These are phyloP conservation scores for Tachycineta bicolor DNA, from an alignment of 2,113 vertebrate species.

Conservation along the genomic window DNA sequence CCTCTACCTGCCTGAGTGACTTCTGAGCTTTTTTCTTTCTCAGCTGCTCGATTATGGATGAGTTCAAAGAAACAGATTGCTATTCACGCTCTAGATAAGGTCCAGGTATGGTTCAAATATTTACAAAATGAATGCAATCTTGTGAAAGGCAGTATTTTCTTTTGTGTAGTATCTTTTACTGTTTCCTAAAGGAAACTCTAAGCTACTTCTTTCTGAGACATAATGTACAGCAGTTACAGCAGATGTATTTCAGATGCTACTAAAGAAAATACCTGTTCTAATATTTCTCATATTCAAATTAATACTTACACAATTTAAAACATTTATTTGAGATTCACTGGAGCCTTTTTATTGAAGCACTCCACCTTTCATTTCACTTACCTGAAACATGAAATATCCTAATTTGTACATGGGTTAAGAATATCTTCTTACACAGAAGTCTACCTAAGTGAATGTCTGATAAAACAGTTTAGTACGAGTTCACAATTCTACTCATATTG, in stretches of 20 bases:
- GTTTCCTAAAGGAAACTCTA: neutral
- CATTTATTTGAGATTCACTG: neutral
- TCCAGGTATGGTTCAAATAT: neutral
- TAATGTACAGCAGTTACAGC: neutral
- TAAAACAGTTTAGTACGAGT: neutral
- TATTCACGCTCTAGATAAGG: neutral
- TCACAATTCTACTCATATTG: neutral
- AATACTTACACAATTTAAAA: neutral
- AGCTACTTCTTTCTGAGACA: neutral
- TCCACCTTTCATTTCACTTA: neutral
- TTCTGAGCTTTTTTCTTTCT: neutral
- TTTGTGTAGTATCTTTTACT: neutral
- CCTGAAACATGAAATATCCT: neutral
- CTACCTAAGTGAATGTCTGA: neutral
- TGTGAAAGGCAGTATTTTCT: neutral
- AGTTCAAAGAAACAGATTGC: neutral
- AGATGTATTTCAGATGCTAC: neutral
- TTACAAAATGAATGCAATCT: neutral
- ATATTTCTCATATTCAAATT: neutral
- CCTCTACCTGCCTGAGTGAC: neutral
- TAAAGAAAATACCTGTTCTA: neutral
- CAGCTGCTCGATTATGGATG: neutral
- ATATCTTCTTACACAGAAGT: neutral
- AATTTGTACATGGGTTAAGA: neutral
- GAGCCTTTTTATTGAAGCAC: neutral